Percentiles rank a stretch among this genome's conserved stretches.
phyloP scores from a whole-genome alignment of 1,140 invertebrate species.

The Drosophila repleta region DNA sequence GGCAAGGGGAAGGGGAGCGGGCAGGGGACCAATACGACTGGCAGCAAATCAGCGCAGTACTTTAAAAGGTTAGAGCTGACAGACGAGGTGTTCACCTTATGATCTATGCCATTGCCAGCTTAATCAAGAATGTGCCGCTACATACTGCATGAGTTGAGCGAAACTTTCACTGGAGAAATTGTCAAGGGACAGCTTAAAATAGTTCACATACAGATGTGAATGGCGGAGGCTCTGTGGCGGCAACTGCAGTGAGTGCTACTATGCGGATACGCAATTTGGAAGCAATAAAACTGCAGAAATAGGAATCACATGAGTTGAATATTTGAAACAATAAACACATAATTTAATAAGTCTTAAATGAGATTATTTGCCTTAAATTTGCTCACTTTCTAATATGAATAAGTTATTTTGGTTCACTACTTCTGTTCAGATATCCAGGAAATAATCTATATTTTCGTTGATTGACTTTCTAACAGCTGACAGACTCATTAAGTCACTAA shows the following conservation, averaged over 20 bases:
- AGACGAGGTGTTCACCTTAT: background rate
- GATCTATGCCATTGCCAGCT: constrained; percentile 14
- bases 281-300: background rate
- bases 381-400: no score
- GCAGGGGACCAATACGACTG: constrained; percentile 8
- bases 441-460: no score
- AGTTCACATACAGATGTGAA: background rate
- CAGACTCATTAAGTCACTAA: no score
- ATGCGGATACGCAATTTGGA: constrained; percentile 1
- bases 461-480: no score
- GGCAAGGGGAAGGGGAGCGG: constrained; percentile 11
- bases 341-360: no score
- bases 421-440: no score
- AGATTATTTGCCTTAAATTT: no score
- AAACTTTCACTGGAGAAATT: background rate
- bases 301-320: no score
- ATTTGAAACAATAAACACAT: no score
- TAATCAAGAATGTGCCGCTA: constrained; percentile 6
- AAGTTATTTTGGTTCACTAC: no score
- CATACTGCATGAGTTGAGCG: background rate
- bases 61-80: constrained; percentile 21
- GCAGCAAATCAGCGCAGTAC: constrained; percentile 25
- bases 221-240: background rate
- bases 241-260: background rate
- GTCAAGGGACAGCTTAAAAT: background rate